Percentiles rank a stretch among this genome's conserved stretches.
These are phyloP conservation scores for Ammodytes dubius DNA, from an alignment of 2,113 vertebrate genomes.

Conservation along the genomic window DNA sequence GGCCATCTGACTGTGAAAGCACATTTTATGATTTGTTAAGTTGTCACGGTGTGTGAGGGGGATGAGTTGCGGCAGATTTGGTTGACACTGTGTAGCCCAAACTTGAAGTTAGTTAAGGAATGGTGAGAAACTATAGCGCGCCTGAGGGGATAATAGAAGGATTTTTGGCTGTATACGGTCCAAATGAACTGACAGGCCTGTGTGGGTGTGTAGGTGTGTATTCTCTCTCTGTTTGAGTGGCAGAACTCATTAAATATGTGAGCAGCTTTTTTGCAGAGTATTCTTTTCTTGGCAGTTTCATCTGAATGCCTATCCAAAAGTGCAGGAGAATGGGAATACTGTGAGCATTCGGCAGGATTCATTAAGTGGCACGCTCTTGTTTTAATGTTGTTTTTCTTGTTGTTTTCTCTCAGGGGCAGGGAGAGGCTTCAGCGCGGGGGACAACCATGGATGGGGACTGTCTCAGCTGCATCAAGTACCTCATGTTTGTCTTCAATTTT, in stretches of 20 bases:
- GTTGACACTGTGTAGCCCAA: conserved; percentile 47
- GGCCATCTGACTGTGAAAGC: conserved; percentile 28
- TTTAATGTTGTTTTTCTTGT: conserved; percentile 40
- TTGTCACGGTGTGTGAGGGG: conserved; percentile 13
- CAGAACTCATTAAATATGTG: conserved; percentile 69
- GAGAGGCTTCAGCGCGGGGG: conserved; percentile 81
- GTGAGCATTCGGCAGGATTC: conserved; percentile 42
- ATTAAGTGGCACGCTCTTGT: conserved; percentile 25
- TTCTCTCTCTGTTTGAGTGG: conserved; percentile 59
- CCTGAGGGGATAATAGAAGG: conserved; percentile 39
- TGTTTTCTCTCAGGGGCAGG: conserved; percentile 83
- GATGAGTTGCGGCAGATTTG: conserved; percentile 36
- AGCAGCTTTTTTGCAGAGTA: conserved; percentile 46
- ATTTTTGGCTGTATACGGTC: conserved; percentile 56
- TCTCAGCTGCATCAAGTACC: conserved; percentile 96
- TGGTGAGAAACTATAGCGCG: conserved; percentile 27
- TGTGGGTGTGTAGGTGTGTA: conserved; percentile 29
- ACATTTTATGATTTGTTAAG: conserved; percentile 36
- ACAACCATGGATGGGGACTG: conserved; percentile 94
- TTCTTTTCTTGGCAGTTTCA: conserved; percentile 63
- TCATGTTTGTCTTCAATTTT: conserved; percentile 99
- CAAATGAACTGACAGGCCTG: conserved; percentile 48
- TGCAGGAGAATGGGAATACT: conserved; percentile 39
- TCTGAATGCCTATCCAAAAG: conserved; percentile 46
- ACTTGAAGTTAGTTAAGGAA: conserved; percentile 44